These are phyloP conservation scores for Cephus pulcher DNA, from an alignment of 2,888 invertebrate species.

Conservation along the genomic window DNA sequence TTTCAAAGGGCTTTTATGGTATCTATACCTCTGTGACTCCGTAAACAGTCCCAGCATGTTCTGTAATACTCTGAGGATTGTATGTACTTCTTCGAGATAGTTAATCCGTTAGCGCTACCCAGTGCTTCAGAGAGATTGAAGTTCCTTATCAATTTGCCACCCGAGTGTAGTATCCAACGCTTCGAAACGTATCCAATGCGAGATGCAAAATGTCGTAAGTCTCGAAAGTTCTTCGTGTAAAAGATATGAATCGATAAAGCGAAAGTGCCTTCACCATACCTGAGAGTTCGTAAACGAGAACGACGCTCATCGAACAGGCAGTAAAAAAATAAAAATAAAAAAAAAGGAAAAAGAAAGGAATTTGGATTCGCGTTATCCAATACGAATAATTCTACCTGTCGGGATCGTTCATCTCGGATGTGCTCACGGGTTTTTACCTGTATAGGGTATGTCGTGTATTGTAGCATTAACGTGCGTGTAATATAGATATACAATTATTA, in stretches of 20 bases:
- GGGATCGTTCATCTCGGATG: slow-evolving; percentile 32
- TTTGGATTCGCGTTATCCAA: slow-evolving; percentile 7
- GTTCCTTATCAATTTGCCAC: not conserved
- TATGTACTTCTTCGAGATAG: not conserved
- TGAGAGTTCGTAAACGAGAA: slow-evolving; percentile 45
- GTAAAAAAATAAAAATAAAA: slow-evolving; percentile 15
- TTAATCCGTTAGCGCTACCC: not conserved
- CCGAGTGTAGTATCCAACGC: not conserved
- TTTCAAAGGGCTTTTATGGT: not conserved
- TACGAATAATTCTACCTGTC: not conserved
- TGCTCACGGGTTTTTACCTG: slow-evolving; percentile 36
- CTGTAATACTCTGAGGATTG: not conserved
- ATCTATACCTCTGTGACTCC: not conserved
- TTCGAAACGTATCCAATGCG: not conserved
- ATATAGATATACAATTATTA: slow-evolving; percentile 44
- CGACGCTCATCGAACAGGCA: slow-evolving; percentile 30
- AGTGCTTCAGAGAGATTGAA: not conserved
- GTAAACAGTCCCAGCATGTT: not conserved
- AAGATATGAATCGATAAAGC: slow-evolving; percentile 33
- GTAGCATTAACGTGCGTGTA: slow-evolving; percentile 45
- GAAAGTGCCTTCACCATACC: slow-evolving; percentile 59
- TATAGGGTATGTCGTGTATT: slow-evolving; percentile 36
- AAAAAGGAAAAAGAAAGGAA: slow-evolving; percentile 7
- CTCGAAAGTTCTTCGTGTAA: not conserved
- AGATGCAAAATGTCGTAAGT: not conserved